phyloP scores from a whole-genome alignment of 2,797 vertebrate species.

The Galago senegalensis region DNA sequence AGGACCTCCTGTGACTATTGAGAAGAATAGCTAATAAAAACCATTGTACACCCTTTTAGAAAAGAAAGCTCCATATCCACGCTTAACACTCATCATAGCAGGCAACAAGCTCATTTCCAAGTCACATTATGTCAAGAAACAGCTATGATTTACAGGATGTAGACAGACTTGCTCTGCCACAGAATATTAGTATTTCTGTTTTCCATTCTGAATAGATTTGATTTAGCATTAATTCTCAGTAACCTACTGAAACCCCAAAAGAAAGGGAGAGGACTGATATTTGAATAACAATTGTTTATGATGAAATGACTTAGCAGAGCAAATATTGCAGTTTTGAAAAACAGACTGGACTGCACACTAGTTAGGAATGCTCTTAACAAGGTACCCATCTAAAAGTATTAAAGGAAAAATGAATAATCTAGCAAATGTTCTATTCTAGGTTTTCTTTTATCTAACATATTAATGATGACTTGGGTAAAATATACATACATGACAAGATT shows the following conservation, averaged over 20 bases:
- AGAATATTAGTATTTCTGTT: neutral
- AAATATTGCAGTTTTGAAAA: neutral
- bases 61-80: constrained; percentile 57
- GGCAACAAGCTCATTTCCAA: constrained; percentile 49
- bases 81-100: constrained; percentile 50
- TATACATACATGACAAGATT: neutral
- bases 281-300: constrained; percentile 10
- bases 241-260: neutral
- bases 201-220: neutral
- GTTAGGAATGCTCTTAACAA: neutral
- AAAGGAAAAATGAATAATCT: neutral
- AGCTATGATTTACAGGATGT: constrained; percentile 30
- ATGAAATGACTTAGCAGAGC: neutral
- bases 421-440: neutral
- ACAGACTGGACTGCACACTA: neutral
- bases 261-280: neutral
- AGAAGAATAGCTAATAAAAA: constrained; percentile 76
- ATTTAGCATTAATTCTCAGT: constrained; percentile 31
- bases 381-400: neutral
- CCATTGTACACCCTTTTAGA: constrained; percentile 32
- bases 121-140: constrained; percentile 53
- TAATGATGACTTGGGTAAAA: neutral
- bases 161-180: neutral
- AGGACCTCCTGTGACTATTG: constrained; percentile 5
- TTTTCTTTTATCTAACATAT: neutral